These are phyloP conservation scores for Pissodes strobi DNA, from an alignment of 1,140 invertebrate genomes.

Conservation along the genomic window DNA sequence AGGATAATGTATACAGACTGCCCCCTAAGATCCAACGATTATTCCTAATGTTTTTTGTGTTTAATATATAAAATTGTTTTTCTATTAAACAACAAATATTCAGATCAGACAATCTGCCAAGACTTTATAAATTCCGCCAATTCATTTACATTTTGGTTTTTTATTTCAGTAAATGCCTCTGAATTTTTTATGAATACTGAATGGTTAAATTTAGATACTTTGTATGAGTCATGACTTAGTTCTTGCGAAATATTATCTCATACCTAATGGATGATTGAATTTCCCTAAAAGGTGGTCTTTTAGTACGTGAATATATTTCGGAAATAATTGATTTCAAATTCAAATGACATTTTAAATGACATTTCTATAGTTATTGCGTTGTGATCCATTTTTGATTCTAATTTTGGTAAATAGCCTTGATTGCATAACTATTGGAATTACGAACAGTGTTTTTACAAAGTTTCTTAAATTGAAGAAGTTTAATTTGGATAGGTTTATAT, in stretches of 20 bases:
- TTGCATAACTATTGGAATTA: too few species aligned
- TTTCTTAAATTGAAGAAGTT: too few species aligned
- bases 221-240: not conserved
- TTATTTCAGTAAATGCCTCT: constrained; percentile 1
- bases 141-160: constrained; percentile 8
- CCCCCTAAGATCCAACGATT: not conserved
- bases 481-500: too few species aligned
- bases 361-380: too few species aligned
- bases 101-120: constrained; percentile 4
- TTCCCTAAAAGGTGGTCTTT: too few species aligned
- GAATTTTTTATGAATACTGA: constrained; percentile 2
- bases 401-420: too few species aligned
- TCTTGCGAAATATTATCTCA: not conserved
- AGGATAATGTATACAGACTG: constrained; percentile 7
- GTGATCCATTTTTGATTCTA: too few species aligned
- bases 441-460: too few species aligned
- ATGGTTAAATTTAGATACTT: constrained; percentile 11
- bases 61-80: too few species aligned
- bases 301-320: not conserved
- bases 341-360: not conserved
- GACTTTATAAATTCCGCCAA: constrained; percentile 4
- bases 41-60: constrained; percentile 6
- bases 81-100: constrained; percentile 13
- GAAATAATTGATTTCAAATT: not conserved
- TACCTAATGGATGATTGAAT: too few species aligned